These are phyloP conservation scores for Prionace glauca DNA, from an alignment of 2,797 vertebrate genomes.

Conservation along the genomic window DNA sequence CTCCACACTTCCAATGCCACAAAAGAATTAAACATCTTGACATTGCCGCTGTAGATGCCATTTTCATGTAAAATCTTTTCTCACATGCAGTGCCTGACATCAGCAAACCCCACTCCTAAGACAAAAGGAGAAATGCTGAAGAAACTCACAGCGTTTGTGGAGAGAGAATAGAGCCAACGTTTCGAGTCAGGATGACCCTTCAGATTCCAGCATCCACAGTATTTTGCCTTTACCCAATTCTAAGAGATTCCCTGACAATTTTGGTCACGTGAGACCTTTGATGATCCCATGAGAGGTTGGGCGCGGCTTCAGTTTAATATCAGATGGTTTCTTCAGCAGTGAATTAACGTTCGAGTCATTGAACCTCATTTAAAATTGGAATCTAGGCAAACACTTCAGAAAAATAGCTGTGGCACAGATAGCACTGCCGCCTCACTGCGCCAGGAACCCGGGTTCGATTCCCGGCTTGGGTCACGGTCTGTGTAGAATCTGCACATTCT, in stretches of 20 bases:
- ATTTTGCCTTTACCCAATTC: not conserved
- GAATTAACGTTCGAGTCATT: slow-evolving; percentile 22
- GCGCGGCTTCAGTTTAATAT: not conserved
- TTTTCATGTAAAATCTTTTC: not conserved
- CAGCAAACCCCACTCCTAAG: not conserved
- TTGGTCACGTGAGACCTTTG: not conserved
- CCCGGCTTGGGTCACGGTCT: too few relatives aligned
- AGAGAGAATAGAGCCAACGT: too few relatives aligned
- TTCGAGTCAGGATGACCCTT: too few relatives aligned
- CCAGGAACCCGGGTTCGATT: too few relatives aligned
- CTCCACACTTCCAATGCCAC: not conserved
- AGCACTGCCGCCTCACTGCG: too few relatives aligned
- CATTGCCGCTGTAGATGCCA: not conserved
- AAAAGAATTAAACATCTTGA: not conserved
- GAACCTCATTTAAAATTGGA: slow-evolving; percentile 12
- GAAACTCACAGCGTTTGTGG: too few relatives aligned
- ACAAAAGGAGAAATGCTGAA: too few relatives aligned
- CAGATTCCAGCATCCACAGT: too few relatives aligned
- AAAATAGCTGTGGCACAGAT: too few relatives aligned
- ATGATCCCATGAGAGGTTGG: too few relatives aligned
- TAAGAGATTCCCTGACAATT: not conserved
- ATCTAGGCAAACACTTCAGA: not conserved
- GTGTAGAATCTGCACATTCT: too few relatives aligned
- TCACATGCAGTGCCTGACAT: not conserved
- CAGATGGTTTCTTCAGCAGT: not conserved